phyloP scores from a whole-genome alignment of 2,797 vertebrate species.

The Oreonectes daqikongensis region DNA sequence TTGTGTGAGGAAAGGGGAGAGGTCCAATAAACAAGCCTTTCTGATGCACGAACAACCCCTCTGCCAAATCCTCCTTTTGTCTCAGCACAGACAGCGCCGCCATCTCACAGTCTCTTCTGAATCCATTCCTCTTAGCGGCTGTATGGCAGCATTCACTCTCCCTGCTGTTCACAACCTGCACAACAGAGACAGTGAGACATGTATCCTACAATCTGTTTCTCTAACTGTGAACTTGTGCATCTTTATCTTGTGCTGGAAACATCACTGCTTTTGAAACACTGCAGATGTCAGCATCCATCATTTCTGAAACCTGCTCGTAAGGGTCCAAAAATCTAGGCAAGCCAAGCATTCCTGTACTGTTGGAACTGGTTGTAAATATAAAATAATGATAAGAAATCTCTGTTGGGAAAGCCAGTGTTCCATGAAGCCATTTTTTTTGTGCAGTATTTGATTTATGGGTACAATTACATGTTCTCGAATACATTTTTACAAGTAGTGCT shows the following conservation, averaged over 20 bases:
- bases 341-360: constrained; percentile 42
- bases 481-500: constrained; percentile 10
- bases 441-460: constrained; percentile 32
- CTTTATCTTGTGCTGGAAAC: constrained; percentile 13
- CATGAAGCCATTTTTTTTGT: constrained; percentile 21
- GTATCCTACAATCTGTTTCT: neutral
- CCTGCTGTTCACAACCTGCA: constrained; percentile 60
- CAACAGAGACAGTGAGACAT: constrained; percentile 31
- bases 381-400: constrained; percentile 25
- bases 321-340: neutral
- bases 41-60: constrained; percentile 72
- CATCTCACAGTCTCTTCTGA: constrained; percentile 71
- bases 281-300: constrained; percentile 49
- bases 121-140: constrained; percentile 67
- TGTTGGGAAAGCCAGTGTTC: constrained; percentile 26
- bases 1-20: constrained; percentile 59
- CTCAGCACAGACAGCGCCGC: constrained; percentile 71
- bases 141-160: constrained; percentile 70
- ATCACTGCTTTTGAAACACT: constrained; percentile 40
- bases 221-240: neutral
- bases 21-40: constrained; percentile 75
- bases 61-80: constrained; percentile 79
- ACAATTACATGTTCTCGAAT: constrained; percentile 36
- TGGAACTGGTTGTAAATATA: constrained; percentile 51
- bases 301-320: constrained; percentile 14